phyloP scores from a whole-genome alignment of 2,888 invertebrate species.

The Lycia hirtaria region DNA sequence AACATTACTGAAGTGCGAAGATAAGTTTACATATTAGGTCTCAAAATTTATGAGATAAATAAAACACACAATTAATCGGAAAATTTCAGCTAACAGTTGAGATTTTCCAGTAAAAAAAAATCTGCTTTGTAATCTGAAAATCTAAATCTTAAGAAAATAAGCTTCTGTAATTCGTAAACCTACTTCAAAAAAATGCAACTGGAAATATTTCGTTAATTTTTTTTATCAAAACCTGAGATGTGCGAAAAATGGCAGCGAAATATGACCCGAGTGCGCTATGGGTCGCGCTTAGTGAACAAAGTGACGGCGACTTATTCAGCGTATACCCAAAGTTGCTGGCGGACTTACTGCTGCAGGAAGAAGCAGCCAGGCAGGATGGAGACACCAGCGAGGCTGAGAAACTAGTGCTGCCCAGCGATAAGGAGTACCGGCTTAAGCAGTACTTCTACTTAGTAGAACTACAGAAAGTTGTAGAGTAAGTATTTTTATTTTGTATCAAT shows the following conservation, averaged over 20 bases:
- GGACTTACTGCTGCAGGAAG: conserved; percentile 83
- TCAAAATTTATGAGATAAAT: too few species aligned
- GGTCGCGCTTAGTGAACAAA: conserved; percentile 84
- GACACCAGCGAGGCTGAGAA: conserved; percentile 80
- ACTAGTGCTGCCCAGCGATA: conserved; percentile 89
- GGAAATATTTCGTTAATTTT: not conserved
- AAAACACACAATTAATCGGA: too few species aligned
- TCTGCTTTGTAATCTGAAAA: too few species aligned
- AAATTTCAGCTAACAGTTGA: too few species aligned
- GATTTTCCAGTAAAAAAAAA: too few species aligned
- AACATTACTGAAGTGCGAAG: too few species aligned
- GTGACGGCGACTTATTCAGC: conserved; percentile 87
- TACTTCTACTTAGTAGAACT: conserved; percentile 88
- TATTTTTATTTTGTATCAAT: conserved; percentile 44
- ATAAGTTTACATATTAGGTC: too few species aligned
- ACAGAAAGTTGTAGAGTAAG: conserved; percentile 82
- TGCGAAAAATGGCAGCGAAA: conserved; percentile 60
- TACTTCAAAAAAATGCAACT: too few species aligned
- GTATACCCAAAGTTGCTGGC: conserved; percentile 88
- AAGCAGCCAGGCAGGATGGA: conserved; percentile 72
- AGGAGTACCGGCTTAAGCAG: conserved; percentile 88
- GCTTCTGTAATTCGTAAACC: not conserved
- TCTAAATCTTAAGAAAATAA: not conserved
- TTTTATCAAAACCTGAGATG: conserved; percentile 46
- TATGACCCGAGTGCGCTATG: conserved; percentile 76